Evolutionary conservation across 2,888 invertebrate genomes (phyloP).

Genomic region (Vanessa cardui): DNA sequence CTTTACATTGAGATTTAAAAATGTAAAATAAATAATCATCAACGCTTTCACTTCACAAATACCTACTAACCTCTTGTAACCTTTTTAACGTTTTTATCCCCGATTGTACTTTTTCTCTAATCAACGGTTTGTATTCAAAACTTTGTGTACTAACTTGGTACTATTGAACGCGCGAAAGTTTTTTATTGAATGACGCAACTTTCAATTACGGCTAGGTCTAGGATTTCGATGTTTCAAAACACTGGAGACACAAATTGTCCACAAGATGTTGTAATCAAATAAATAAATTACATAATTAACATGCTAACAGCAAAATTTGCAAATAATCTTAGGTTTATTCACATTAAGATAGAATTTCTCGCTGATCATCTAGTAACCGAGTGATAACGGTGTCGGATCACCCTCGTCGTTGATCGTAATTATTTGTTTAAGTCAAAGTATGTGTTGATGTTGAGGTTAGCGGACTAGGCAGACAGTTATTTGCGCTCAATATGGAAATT

Average conservation of each 20-base stretch:
- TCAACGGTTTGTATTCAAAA: constrained; percentile 14
- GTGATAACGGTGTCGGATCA: no score
- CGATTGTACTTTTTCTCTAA: constrained; percentile 13
- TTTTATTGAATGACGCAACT: constrained; percentile 26
- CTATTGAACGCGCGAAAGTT: constrained; percentile 27
- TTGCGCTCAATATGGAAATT: no score
- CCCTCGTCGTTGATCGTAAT: no score
- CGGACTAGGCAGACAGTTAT: no score
- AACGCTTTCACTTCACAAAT: no score
- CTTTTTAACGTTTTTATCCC: neutral
- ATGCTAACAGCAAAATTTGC: neutral
- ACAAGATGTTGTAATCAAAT: constrained; percentile 29
- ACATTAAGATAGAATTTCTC: no score
- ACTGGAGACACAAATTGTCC: constrained; percentile 19
- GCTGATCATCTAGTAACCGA: no score
- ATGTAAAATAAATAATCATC: no score
- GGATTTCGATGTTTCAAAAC: constrained; percentile 35
- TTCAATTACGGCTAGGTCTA: constrained; percentile 23
- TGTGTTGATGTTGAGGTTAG: no score
- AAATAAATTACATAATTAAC: constrained; percentile 22
- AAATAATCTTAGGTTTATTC: neutral
- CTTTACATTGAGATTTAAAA: no score
- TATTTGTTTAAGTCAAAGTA: no score
- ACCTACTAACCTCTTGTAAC: no score
- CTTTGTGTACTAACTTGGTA: constrained; percentile 10